Evolutionary conservation across 1,140 invertebrate genomes (phyloP), one percentile per base, ranked within the genome.

Genomic region (Frieseomelitta varia): DNA sequence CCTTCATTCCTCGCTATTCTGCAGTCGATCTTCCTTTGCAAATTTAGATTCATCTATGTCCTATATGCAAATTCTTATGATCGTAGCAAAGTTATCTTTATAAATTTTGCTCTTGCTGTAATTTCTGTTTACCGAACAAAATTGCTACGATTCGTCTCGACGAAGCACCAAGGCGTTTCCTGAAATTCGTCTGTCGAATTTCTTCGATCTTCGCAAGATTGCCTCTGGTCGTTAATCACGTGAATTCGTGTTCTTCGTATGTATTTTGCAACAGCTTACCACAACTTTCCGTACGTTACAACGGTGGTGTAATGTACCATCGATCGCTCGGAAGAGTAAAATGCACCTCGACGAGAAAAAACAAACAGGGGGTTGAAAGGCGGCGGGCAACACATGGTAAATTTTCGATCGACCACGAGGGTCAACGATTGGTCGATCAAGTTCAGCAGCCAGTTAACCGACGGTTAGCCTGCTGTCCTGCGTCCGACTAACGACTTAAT

Each of bases 401-500:
- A 80, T 82, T 82, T 82, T 89, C 72, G 85, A 90, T 89, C 63
- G 78, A 78, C 80, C 85, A 68, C 68, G 77, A 69, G 85, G 85
- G 88, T 92, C 86, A 91, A 83, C 74, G 88, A 90, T 93, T 90
- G 91, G 87, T 71, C 91, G 91, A 93, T 93, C 90, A 91, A 93
- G 92, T 93, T 93, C 92, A 93, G 89, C 88, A 92, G 87, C 86
- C 89, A 90, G 91, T 92, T 93, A 92, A 89, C 90, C 88, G 85
- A 87, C 88, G 81, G 89, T 88, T 88, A 87, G 90, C 84, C 87
- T 87, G 87, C 86, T 91, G 90, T 88, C 58, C 84, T 75, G 65
- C 71, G 79, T 84, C 79, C 77, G 68, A 84, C 90, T 93, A 93
- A 93, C 91, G 90, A 93, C 93, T 93, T 94, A 94, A 94, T 93